A percentile compares a stretch with the other conserved stretches of the same genome.
phyloP scores from a whole-genome alignment of 2,888 invertebrate species.

The Drosophila fulvimacula region DNA sequence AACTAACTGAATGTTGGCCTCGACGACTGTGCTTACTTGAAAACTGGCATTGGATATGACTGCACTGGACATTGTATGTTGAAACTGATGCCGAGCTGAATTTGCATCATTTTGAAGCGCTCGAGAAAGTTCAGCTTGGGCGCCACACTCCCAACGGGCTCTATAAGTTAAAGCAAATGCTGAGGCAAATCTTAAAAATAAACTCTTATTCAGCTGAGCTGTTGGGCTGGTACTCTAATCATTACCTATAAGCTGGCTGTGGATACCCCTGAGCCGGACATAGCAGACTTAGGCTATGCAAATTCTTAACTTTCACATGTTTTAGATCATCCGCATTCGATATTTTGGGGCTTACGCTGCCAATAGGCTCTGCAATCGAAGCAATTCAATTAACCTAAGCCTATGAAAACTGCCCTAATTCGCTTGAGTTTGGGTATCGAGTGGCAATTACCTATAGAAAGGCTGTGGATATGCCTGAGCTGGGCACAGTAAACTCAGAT shows the following conservation, averaged over 20 bases:
- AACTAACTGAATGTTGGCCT: conserved; percentile 51
- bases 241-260: conserved; percentile 87
- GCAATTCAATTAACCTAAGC: neutral
- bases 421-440: neutral
- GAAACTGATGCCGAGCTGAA: conserved; percentile 85
- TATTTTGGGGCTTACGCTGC: conserved; percentile 87
- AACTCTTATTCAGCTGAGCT: conserved; percentile 5
- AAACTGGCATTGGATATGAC: conserved; percentile 90
- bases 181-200: no score
- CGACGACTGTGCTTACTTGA: conserved; percentile 86
- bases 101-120: conserved; percentile 80
- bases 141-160: conserved; percentile 85
- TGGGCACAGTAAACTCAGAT: conserved; percentile 86
- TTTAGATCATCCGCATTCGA: conserved; percentile 85
- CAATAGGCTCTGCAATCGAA: conserved; percentile 86
- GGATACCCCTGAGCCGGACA: conserved; percentile 91
- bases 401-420: conserved; percentile 55
- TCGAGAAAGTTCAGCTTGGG: conserved; percentile 87
- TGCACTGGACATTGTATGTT: conserved; percentile 91
- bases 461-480: conserved; percentile 89
- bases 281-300: conserved; percentile 86
- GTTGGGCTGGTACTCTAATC: conserved; percentile 5
- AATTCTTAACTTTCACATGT: conserved; percentile 78
- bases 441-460: conserved; percentile 87
- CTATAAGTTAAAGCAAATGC: conserved; percentile 53